Evolutionary conservation across 2,797 vertebrate species (phyloP), one percentile per base, ranked within the genome.

Genomic region (Danio kyathit): DNA sequence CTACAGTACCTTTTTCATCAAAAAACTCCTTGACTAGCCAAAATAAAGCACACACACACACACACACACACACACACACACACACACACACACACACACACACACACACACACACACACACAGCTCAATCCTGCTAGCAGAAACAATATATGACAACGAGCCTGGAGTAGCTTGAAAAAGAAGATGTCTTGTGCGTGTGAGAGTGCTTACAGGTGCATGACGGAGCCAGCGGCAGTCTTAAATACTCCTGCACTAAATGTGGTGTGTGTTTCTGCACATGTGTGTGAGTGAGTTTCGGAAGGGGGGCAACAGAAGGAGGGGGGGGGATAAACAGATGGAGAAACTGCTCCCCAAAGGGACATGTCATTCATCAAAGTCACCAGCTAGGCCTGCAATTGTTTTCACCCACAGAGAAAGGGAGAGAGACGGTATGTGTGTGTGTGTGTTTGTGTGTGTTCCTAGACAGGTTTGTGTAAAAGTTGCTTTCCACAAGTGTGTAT

Each of bases 301-400:
- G 74, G 79, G 69, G 57, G 56, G 75, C 66, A 81, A 46, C 78
- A 52, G 77, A 56, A 86, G 85, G 71, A 82, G 82, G 89, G 89
- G 90, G 82, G 82, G 89, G 89, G 90, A 89, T 83, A 80, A 91
- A 80, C 93, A 94, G 94, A 95, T 94, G 94, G 94, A 94, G 90
- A 86, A 88, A 91, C 79, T 90, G 84, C 90, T 90, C 91, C 91
- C 92, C 89, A 88, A 87, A 93, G 92, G 92, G 92, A 94, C 91
- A 88, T 90, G 90, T 94, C 93, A 95, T 94, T 95, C 94, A 95
- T 94, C 93, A 95, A 90, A 85, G 70, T 95, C 94, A 94, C 92
- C 88, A 90, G 91, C 90, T 90, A 92, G 82, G 93, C 92, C 87
- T 84, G 83, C 83, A 90, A 92, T 92, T 91, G 90, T 92, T 90